Evolutionary conservation across 2,888 invertebrate genomes (phyloP).

Genomic region (Masnerella sp.): DNA sequence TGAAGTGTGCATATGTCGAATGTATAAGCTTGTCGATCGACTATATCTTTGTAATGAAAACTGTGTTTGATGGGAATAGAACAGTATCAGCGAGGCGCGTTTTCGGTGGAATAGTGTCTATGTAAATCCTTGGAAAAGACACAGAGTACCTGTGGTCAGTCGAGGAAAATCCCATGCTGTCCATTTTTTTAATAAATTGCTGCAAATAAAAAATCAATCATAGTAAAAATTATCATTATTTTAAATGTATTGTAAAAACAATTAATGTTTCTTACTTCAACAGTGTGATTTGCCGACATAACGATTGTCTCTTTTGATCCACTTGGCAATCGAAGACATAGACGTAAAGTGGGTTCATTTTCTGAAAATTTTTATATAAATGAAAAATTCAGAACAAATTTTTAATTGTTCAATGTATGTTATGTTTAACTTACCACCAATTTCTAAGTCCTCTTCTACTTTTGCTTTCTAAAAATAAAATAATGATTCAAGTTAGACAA

Average conservation of each 20-base stretch:
- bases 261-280: slow-evolving; percentile 67
- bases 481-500: too few species aligned
- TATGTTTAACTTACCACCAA: slow-evolving; percentile 17
- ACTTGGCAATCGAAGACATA: slow-evolving; percentile 74
- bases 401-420: not conserved
- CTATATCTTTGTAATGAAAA: slow-evolving; percentile 76
- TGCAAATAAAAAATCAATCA: slow-evolving; percentile 52
- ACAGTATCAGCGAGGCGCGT: slow-evolving; percentile 72
- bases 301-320: slow-evolving; percentile 73
- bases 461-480: slow-evolving; percentile 25
- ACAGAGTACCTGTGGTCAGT: slow-evolving; percentile 73
- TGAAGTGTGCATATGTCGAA: too few species aligned
- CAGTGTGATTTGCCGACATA: slow-evolving; percentile 71
- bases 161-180: slow-evolving; percentile 72
- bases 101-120: slow-evolving; percentile 71
- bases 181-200: slow-evolving; percentile 73
- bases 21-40: slow-evolving; percentile 56
- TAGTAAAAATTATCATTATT: slow-evolving; percentile 11
- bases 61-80: slow-evolving; percentile 75
- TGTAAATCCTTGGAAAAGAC: slow-evolving; percentile 74
- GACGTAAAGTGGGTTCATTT: slow-evolving; percentile 69
- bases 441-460: slow-evolving; percentile 20
- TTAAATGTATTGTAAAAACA: not conserved
- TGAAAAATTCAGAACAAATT: too few species aligned
- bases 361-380: slow-evolving; percentile 57